Evolutionary conservation across 2,113 vertebrate genomes (phyloP).

Genomic region (Pomatostomus ruficeps): DNA sequence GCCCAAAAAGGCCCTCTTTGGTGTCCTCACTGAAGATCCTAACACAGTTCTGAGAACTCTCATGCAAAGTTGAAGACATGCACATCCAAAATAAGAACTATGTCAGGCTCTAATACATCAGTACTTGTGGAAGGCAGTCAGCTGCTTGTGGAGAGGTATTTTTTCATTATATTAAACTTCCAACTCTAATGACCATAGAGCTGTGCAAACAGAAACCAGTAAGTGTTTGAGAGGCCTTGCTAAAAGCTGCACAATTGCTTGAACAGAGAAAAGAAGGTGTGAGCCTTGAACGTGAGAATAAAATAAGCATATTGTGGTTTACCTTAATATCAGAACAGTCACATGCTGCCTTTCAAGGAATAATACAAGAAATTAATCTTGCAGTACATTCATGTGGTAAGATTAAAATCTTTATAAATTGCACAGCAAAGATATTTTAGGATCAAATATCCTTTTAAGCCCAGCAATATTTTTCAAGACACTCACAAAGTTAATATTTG

Average conservation of each 20-base stretch:
- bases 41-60: not conserved
- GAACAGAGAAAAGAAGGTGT: not conserved
- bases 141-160: not conserved
- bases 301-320: not conserved
- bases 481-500: conserved; percentile 14
- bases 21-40: not conserved
- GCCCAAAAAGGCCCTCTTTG: not conserved
- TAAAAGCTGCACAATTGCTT: not conserved
- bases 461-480: not conserved
- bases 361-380: conserved; percentile 1
- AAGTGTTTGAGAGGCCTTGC: not conserved
- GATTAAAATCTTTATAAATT: conserved; percentile 15
- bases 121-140: not conserved
- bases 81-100: not conserved
- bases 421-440: not conserved
- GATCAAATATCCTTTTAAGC: not conserved
- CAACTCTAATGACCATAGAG: not conserved
- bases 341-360: not conserved
- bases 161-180: not conserved
- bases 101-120: not conserved
- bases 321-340: not conserved
- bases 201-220: conserved; percentile 29
- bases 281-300: not conserved
- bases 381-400: not conserved
- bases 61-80: not conserved